Percentiles rank a stretch among this genome's conserved stretches.
phyloP scores from a whole-genome alignment of 2,888 invertebrate genomes.

The Tinea semifulvella region DNA sequence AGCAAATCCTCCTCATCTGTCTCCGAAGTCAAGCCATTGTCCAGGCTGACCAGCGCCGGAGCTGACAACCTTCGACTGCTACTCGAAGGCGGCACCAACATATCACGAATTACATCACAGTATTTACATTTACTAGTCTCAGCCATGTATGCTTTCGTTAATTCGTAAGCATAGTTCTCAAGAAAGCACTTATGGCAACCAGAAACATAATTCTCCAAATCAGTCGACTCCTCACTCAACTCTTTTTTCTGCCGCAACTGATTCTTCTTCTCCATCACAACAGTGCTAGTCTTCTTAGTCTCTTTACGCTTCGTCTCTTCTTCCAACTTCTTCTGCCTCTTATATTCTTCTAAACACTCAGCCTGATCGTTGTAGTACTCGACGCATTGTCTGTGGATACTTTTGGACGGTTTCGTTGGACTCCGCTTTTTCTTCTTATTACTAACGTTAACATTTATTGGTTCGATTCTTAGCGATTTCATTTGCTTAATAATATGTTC shows the following conservation, averaged over 20 bases:
- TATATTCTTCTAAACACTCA: slow-evolving; percentile 65
- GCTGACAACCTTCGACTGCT: slow-evolving; percentile 64
- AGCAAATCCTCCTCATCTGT: slow-evolving; percentile 52
- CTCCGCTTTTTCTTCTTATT: slow-evolving; percentile 45
- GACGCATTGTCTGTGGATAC: slow-evolving; percentile 40
- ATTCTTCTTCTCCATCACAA: slow-evolving; percentile 42
- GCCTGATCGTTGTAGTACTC: slow-evolving; percentile 73
- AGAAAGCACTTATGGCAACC: slow-evolving; percentile 62
- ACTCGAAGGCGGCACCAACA: slow-evolving; percentile 47
- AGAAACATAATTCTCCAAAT: slow-evolving; percentile 43
- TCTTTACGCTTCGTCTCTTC: slow-evolving; percentile 46
- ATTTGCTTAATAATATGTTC: slow-evolving; percentile 61
- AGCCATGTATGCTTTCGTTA: slow-evolving; percentile 53
- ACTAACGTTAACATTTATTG: slow-evolving; percentile 46
- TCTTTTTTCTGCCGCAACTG: slow-evolving; percentile 35
- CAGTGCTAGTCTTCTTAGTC: slow-evolving; percentile 41
- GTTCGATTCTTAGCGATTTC: slow-evolving; percentile 56
- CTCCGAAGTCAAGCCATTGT: slow-evolving; percentile 46
- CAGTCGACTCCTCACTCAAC: slow-evolving; percentile 55
- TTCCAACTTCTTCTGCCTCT: slow-evolving; percentile 42
- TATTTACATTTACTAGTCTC: slow-evolving; percentile 52
- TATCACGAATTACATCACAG: slow-evolving; percentile 58
- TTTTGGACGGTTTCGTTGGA: slow-evolving; percentile 51
- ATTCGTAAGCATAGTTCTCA: slow-evolving; percentile 56
- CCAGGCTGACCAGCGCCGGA: slow-evolving; percentile 60